Percentiles rank a stretch among this genome's conserved stretches.
These are phyloP conservation scores for Cariama cristata DNA, from an alignment of 2,113 vertebrate genomes.

Conservation along the genomic window DNA sequence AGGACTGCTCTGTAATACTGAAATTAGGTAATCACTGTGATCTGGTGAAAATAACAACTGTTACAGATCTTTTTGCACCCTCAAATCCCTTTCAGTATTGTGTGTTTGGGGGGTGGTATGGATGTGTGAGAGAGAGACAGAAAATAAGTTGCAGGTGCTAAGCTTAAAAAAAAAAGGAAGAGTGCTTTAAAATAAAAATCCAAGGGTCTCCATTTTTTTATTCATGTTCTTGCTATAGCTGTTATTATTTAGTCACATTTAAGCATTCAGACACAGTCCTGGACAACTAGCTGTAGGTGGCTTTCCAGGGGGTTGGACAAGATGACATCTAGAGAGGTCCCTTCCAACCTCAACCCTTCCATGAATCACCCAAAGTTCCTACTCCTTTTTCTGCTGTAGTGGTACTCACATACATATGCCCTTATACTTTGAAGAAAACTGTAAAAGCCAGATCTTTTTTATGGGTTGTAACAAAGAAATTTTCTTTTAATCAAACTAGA, in stretches of 20 bases:
- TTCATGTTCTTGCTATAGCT: background rate
- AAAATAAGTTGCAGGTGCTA: background rate
- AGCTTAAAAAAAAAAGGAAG: background rate
- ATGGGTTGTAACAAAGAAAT: background rate
- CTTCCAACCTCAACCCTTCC: background rate
- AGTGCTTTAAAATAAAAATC: background rate
- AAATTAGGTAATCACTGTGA: background rate
- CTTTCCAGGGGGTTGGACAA: background rate
- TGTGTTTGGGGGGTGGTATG: background rate
- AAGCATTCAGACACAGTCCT: background rate
- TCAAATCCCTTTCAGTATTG: background rate
- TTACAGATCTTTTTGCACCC: background rate
- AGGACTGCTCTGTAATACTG: background rate
- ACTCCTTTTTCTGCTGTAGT: background rate
- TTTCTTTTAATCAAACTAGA: background rate
- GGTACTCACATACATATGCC: background rate
- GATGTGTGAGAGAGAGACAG: background rate
- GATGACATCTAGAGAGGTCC: background rate
- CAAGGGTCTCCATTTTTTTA: rapidly evolving
- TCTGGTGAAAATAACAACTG: background rate
- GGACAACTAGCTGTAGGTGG: background rate
- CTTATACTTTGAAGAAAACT: background rate
- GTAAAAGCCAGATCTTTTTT: background rate
- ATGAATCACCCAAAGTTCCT: background rate
- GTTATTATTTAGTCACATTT: background rate